Base-by-base conservation (phyloP, 2,797 vertebrate species). In the Rachycentron canadum region DNA sequence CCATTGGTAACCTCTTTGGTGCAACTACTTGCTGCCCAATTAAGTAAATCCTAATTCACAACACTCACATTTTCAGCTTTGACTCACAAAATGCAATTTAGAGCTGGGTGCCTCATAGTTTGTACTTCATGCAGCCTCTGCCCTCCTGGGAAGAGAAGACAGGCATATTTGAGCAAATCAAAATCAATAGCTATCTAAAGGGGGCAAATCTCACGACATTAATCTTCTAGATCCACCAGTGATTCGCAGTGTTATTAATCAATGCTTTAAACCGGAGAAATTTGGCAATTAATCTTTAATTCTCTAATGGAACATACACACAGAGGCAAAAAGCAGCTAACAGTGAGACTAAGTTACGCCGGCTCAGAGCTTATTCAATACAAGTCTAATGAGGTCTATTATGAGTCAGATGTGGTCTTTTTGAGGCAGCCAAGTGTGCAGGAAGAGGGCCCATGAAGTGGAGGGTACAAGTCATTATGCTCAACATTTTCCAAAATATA, bases 121-220 rank as follows among this genome's bases (percentile, higher is more conserved):
- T 49, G 59, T 68, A 73, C 75, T 89, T 61, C 67, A 52, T 60
- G 47, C 59, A 79, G 86, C 80, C 66, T 87, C 74, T 73, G 76
- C 67, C 78, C 86, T 86, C 79, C 84, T 62, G 86, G 83, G 86
- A 87, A 66, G 82, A 84, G 50, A 79, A 88, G 81, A 89, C 84
- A 80, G 83, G 76, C 76, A 75, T 89, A 93, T 90, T 90, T 85
- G 87, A 93, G 83, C 79, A 92, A 91, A 94, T 93, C 88, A 91
- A 94, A 94, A 95, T 95, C 95, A 93, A 95, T 95, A 94, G 84
- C 91, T 90, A 93, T 95, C 92, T 92, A 91, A 92, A 90, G 82
- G 76, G 83, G 90, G 86, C 63, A 68, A 90, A 92, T 92, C 91
- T 90, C 88, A 79, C 59, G 55, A 89, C 92, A 94, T 95, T 93